Evolutionary conservation across 2,113 vertebrate species (phyloP).

Genomic region (Amazona guildingii): DNA sequence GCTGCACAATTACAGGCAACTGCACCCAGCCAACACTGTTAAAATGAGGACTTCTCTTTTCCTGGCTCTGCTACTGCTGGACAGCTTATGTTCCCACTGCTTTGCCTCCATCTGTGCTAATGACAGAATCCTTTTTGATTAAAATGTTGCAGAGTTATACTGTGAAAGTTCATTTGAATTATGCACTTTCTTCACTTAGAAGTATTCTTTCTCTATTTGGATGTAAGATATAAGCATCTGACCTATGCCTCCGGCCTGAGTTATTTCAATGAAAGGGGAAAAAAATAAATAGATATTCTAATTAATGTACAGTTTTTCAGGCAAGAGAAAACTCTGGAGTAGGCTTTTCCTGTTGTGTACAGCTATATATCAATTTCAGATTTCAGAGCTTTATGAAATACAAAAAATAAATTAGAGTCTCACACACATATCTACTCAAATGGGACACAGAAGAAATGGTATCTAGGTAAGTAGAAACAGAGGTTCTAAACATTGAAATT

Average conservation of each 20-base stretch:
- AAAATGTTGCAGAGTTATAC: conserved; percentile 31
- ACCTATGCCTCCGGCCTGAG: background rate
- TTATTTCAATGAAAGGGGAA: background rate
- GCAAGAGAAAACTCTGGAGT: background rate
- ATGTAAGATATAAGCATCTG: background rate
- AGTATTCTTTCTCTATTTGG: background rate
- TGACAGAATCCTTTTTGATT: conserved; percentile 54
- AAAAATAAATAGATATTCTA: background rate
- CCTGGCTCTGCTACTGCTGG: conserved; percentile 29
- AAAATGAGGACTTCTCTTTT: conserved; percentile 35
- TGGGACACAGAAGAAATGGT: background rate
- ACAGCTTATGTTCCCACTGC: conserved; percentile 21
- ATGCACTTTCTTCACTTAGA: background rate
- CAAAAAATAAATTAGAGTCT: background rate
- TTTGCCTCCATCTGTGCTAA: conserved; percentile 57
- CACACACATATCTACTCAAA: background rate
- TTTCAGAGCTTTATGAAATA: background rate
- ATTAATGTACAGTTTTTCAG: background rate
- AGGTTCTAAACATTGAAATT: background rate
- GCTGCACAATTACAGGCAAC: background rate
- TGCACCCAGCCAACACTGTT: conserved; percentile 13
- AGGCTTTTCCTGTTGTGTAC: background rate
- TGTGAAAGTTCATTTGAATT: conserved; percentile 8
- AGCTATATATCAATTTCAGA: background rate
- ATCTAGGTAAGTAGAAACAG: background rate